phyloP scores from a whole-genome alignment of 2,888 invertebrate species.

The Stramonita haemastoma region DNA sequence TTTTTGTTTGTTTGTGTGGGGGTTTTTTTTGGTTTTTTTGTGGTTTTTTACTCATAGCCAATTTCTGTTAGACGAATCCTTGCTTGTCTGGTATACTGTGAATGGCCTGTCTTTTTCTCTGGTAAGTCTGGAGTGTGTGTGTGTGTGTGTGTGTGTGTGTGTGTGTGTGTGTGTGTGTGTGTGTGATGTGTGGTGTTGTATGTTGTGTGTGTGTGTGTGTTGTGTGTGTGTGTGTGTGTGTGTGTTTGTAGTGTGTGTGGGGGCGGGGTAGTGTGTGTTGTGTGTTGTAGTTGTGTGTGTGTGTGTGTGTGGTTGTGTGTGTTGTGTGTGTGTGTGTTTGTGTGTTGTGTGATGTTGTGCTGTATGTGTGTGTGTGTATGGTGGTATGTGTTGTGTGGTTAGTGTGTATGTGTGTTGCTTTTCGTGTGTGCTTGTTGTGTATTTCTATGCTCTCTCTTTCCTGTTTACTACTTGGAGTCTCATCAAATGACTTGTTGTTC shows the following conservation, averaged over 20 bases:
- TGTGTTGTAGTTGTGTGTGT: not conserved
- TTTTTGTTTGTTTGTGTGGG: too few species aligned
- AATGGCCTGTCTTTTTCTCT: too few species aligned
- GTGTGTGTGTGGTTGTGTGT: not conserved
- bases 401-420: not conserved
- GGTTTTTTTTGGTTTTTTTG: too few species aligned
- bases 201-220: conserved; percentile 28
- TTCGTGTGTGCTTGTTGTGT: not conserved
- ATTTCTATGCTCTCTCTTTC: too few species aligned
- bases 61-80: too few species aligned
- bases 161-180: not conserved
- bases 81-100: too few species aligned
- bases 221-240: not conserved
- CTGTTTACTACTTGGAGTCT: too few species aligned
- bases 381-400: not conserved
- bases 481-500: too few species aligned
- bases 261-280: not conserved
- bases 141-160: not conserved
- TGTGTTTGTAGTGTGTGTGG: not conserved
- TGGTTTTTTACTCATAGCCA: too few species aligned
- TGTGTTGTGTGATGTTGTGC: too few species aligned
- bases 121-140: not conserved
- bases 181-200: not conserved
- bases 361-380: conserved; percentile 28
- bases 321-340: not conserved